Evolutionary conservation across 1,140 invertebrate species (phyloP).

Genomic region (Drosophila repleta): DNA sequence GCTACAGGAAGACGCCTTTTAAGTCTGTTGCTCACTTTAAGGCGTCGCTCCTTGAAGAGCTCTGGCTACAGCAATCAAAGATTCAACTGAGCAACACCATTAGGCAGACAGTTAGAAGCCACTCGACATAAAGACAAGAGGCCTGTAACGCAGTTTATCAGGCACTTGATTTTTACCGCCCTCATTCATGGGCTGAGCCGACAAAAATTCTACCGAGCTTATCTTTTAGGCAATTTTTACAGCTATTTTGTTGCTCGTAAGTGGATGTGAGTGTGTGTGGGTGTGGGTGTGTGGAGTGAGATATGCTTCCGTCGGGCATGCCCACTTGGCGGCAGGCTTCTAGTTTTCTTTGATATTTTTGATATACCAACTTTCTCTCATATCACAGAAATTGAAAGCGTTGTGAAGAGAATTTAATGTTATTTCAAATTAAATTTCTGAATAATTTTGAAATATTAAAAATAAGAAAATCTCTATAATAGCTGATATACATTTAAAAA

Average conservation of each 20-base stretch:
- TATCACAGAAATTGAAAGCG: too few species aligned
- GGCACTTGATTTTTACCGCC: slow-evolving; percentile 10
- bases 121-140: slow-evolving; percentile 21
- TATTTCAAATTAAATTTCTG: too few species aligned
- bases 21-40: slow-evolving; percentile 51
- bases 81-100: slow-evolving; percentile 51
- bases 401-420: too few species aligned
- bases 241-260: not conserved
- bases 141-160: slow-evolving; percentile 24
- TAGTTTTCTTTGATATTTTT: too few species aligned
- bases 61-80: slow-evolving; percentile 29
- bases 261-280: not conserved
- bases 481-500: too few species aligned
- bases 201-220: not conserved
- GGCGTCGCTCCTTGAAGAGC: slow-evolving; percentile 18
- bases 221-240: slow-evolving; percentile 15
- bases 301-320: not conserved
- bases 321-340: not conserved
- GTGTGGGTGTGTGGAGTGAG: not conserved
- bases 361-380: too few species aligned
- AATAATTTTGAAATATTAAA: too few species aligned
- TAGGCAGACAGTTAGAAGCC: slow-evolving; percentile 53
- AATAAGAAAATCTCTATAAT: too few species aligned
- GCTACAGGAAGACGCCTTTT: slow-evolving; percentile 7
- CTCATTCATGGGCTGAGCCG: not conserved